Evolutionary conservation across 1,140 invertebrate species (phyloP), one percentile per base, ranked within the genome.

Genomic region (Orussus abietinus): DNA sequence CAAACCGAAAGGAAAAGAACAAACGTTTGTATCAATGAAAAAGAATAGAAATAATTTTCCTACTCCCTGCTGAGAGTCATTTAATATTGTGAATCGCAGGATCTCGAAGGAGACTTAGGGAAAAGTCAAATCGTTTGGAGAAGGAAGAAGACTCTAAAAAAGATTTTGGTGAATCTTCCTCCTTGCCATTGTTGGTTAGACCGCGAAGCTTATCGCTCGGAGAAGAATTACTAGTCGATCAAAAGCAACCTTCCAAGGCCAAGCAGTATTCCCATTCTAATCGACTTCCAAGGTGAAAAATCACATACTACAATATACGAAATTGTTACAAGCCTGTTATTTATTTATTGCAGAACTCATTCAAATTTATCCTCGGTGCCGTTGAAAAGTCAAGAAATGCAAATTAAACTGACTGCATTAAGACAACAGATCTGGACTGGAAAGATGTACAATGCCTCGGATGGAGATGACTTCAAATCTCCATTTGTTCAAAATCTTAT

Each of bases 351-450:
- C 32, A 66, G 66, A 28, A 40, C 50, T 18, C 33, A 61, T 4
- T 54, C 42, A 28, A 55, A 67, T 49, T 51, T 48, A 17, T 66
- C 59, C 4, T 57, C 56, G 1, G 37, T 62, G 13, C 52, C 59
- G 7, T 52, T 42, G 57, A 72, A 64, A 41, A 60, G 38, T 13
- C 73, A 75, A 44, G 77, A 79, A 38, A 62, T 78, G 39, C 75
- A 77, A 53, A 69, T 78, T 21, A 80, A 79, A 62, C 55, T 80
- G 6, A 74, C 69, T 31, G 66, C 75, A 3, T 48, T 80, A 17
- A 75, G 74, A 45, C 76, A 73, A 54, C 77, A 78, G 61, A 71
- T 80, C 42, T 81, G 79, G 79, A 79, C 75, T 3, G 78, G 77
- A 9, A 39, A n/a, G n/a, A n/a, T n/a, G n/a, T n/a, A n/a, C n/a